Percentiles rank a stretch among this genome's conserved stretches.
These are phyloP conservation scores for Laticauda colubrina DNA, from an alignment of 2,113 vertebrate species.

Conservation along the genomic window DNA sequence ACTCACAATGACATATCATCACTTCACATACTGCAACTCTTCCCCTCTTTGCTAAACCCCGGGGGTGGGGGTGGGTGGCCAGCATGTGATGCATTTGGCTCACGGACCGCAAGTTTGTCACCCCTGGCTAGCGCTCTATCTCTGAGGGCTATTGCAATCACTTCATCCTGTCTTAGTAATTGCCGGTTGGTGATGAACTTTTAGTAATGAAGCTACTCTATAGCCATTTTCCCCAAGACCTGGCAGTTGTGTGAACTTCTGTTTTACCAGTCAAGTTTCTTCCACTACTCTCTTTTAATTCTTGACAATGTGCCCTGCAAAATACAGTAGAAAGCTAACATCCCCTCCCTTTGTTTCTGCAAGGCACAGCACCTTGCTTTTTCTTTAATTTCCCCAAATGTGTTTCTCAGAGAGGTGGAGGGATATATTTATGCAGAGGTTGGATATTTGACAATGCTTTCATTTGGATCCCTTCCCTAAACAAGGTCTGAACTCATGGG, in stretches of 20 bases:
- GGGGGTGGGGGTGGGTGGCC: too few relatives aligned
- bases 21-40: too few relatives aligned
- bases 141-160: background rate
- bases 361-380: background rate
- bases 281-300: background rate
- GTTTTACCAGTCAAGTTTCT: background rate
- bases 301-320: background rate
- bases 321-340: background rate
- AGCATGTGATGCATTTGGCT: too few relatives aligned
- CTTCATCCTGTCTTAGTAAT: background rate
- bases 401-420: background rate
- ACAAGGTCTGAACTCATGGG: background rate
- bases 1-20: too few relatives aligned
- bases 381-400: background rate
- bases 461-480: background rate
- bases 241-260: background rate
- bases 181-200: background rate
- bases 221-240: background rate
- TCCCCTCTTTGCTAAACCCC: too few relatives aligned
- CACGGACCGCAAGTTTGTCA: too few relatives aligned
- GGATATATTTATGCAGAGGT: background rate
- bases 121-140: too few relatives aligned
- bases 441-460: background rate
- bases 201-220: background rate
- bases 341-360: background rate